Evolutionary conservation across 1,140 invertebrate species (phyloP).

Genomic region (Geopemphigus sp.): DNA sequence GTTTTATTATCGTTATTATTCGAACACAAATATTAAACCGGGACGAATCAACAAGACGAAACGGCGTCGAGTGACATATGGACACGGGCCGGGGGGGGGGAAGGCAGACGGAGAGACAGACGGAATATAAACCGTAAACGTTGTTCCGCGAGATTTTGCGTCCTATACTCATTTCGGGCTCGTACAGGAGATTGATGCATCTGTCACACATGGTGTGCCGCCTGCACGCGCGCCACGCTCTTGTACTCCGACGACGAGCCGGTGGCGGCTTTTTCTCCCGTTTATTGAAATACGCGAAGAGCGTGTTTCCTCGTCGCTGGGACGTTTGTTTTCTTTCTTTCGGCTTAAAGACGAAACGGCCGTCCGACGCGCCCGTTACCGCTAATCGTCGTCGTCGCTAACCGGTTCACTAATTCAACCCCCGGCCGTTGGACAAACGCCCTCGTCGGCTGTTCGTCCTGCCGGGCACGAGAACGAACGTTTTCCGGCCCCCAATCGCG

Average conservation of each 20-base stretch:
- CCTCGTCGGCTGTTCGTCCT: too few relatives aligned
- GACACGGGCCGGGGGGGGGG: too few relatives aligned
- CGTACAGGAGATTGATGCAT: slow-evolving; percentile 44
- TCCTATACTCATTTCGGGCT: slow-evolving; percentile 12
- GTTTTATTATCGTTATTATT: slow-evolving; percentile 4
- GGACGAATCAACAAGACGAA: slow-evolving; percentile 35
- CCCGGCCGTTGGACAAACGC: too few relatives aligned
- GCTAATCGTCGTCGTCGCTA: too few relatives aligned
- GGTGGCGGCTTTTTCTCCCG: background rate
- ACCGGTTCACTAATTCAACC: too few relatives aligned
- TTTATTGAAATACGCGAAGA: slow-evolving; percentile 48
- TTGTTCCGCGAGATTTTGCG: slow-evolving; percentile 4
- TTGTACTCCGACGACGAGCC: background rate
- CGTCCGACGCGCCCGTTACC: too few relatives aligned
- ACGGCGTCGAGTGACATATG: background rate
- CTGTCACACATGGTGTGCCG: slow-evolving; percentile 45
- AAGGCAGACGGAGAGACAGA: too few relatives aligned
- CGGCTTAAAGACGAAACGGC: too few relatives aligned
- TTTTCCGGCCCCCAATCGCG: too few relatives aligned
- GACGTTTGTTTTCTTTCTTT: too few relatives aligned
- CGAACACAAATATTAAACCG: slow-evolving; percentile 35
- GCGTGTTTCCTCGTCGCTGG: background rate
- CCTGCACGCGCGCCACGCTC: background rate
- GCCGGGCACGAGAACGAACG: too few relatives aligned
- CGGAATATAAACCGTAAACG: slow-evolving; percentile 32